Base-by-base conservation (phyloP, 1,140 invertebrate species). In the Pseudomyrmex cubaensis region DNA sequence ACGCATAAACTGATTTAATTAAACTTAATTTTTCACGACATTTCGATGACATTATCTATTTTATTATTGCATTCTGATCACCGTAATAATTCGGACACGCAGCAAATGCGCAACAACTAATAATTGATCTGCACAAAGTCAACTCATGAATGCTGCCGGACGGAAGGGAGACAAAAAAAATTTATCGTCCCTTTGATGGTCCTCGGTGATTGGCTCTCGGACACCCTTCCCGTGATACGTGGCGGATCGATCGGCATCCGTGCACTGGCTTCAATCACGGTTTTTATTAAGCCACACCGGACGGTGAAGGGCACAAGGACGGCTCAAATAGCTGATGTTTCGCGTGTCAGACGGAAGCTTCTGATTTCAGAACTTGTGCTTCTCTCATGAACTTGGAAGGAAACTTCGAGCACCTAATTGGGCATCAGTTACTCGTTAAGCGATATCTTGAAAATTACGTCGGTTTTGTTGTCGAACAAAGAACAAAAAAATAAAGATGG, bases 221-320 rank as follows among this genome's bases (percentile, higher is more conserved):
- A 90, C 85, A 88, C 84, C 85, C 89, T 91, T 84, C 56, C 64
- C 82, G 48, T 83, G 82, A 86, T 87, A 90, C 82, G 85, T 76
- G 44, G 83, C 70, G 78, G 88, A 91, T 92, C 91, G 89, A 92
- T 92, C 76, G 87, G 76, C 82, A 85, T 83, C 69, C 76, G 66
- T 69, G 82, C 85, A 86, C 70, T 20, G 52, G 73, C 88, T 90
- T 89, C 91, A 92, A 92, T 91, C 91, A 91, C 90, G 84, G 86
- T 93, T 92, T 93, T 92, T 90, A 92, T 92, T 93, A 93, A 88
- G 90, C 87, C 88, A 70, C 82, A 75, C 75, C 61, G 66, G 74
- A 80, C 85, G 63, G 87, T 48, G 25, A 15, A 80, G 63, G 74
- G 70, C 44, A 35, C 35, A 67, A 69, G 50, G 46, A 61, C 46